Evolutionary conservation across 2,888 invertebrate species (phyloP).

Genomic region (Habroteleia sp.): DNA sequence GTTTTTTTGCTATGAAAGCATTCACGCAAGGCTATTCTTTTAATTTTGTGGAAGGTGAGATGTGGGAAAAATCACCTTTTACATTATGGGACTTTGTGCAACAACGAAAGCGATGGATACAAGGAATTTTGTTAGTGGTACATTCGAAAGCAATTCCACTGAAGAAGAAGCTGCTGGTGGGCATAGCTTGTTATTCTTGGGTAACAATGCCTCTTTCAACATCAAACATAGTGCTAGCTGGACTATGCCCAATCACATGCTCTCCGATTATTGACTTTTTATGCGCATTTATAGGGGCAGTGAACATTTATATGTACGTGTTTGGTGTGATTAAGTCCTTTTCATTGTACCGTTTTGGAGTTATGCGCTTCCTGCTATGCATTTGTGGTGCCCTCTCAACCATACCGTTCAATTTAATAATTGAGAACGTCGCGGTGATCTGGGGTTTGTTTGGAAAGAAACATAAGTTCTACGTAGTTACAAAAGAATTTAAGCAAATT

Average conservation of each 20-base stretch:
- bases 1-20: constrained; percentile 98
- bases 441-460: constrained; percentile 97
- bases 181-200: constrained; percentile 97
- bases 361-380: constrained; percentile 89
- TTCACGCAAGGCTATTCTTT: constrained; percentile 94
- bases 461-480: constrained; percentile 98
- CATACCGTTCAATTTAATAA: constrained; percentile 95
- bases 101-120: constrained; percentile 97
- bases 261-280: constrained; percentile 91
- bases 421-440: constrained; percentile 96
- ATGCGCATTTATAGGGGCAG: constrained; percentile 95
- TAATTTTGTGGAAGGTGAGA: constrained; percentile 98
- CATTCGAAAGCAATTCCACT: constrained; percentile 92
- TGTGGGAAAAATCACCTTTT: constrained; percentile 99
- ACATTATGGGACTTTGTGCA: constrained; percentile 97
- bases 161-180: constrained; percentile 89
- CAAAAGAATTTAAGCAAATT: constrained; percentile 91
- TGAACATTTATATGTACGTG: constrained; percentile 98
- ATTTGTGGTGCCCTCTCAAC: constrained; percentile 93
- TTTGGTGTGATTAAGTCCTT: constrained; percentile 99
- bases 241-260: constrained; percentile 93
- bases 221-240: constrained; percentile 92
- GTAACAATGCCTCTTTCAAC: constrained; percentile 96
- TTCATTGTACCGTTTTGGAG: constrained; percentile 92
- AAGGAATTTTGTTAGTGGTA: constrained; percentile 93